These are phyloP conservation scores for Trichonephila clavipes DNA, from an alignment of 1,140 invertebrate genomes.

Conservation along the genomic window DNA sequence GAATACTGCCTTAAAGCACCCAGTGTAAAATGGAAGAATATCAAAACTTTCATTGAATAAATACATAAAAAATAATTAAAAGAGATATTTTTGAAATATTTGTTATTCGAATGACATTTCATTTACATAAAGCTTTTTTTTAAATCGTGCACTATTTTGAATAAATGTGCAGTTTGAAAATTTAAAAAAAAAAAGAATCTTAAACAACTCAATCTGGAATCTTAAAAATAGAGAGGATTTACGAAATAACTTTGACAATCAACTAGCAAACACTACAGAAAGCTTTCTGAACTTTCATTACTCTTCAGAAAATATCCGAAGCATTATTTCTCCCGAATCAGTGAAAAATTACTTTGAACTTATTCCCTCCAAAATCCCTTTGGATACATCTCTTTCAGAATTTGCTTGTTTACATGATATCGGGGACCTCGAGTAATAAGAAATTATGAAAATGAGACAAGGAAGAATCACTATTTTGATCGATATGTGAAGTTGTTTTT, in stretches of 20 bases:
- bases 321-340: neutral
- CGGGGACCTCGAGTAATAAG: neutral
- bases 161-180: no score
- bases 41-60: no score
- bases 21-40: neutral
- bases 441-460: constrained; percentile 26
- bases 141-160: no score
- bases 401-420: neutral
- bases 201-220: neutral
- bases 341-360: constrained; percentile 26
- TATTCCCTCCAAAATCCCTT: neutral
- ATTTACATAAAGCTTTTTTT: no score
- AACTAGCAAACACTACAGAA: neutral
- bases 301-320: neutral
- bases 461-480: neutral
- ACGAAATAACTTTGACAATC: neutral
- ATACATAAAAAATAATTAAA: no score
- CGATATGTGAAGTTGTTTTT: neutral
- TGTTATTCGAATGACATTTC: no score
- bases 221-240: neutral
- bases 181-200: neutral
- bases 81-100: no score
- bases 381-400: neutral
- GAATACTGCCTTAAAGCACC: no score
- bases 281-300: neutral